These are phyloP conservation scores for Blennius ocellaris DNA, from an alignment of 2,113 vertebrate species.

Conservation along the genomic window DNA sequence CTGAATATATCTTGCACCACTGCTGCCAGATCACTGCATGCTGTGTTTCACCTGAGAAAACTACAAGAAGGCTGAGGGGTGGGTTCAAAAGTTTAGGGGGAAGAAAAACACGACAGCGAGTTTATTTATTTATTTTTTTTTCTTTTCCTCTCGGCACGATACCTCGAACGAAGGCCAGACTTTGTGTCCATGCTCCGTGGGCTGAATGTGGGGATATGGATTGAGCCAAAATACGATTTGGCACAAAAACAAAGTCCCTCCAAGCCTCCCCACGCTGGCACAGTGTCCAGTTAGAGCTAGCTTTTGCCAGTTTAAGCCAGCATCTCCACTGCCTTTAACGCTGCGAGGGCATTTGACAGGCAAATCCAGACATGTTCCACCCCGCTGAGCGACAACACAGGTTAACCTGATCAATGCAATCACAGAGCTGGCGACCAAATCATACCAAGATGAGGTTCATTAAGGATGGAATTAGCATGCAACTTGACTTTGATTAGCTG, in stretches of 20 bases:
- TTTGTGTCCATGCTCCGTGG: constrained; percentile 47
- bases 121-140: background rate
- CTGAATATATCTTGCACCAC: background rate
- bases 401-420: constrained; percentile 74
- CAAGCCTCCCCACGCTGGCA: constrained; percentile 52
- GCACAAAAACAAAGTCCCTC: constrained; percentile 61
- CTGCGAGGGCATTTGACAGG: constrained; percentile 51
- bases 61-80: background rate
- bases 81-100: constrained; percentile 37
- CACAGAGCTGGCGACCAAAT: constrained; percentile 62
- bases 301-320: constrained; percentile 49
- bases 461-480: constrained; percentile 62
- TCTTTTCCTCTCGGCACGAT: constrained; percentile 4
- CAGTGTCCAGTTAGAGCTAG: constrained; percentile 51
- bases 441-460: constrained; percentile 56
- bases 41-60: constrained; percentile 5
- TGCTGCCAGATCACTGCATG: constrained; percentile 6
- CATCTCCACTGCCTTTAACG: constrained; percentile 50
- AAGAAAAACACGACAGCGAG: constrained; percentile 24
- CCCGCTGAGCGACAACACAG: constrained; percentile 54
- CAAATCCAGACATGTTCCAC: constrained; percentile 55
- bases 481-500: constrained; percentile 66
- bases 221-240: constrained; percentile 61
- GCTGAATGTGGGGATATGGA: constrained; percentile 50
- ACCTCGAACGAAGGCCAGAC: constrained; percentile 49